These are phyloP conservation scores for Agrochola lota DNA, from an alignment of 2,888 invertebrate genomes.

Conservation along the genomic window DNA sequence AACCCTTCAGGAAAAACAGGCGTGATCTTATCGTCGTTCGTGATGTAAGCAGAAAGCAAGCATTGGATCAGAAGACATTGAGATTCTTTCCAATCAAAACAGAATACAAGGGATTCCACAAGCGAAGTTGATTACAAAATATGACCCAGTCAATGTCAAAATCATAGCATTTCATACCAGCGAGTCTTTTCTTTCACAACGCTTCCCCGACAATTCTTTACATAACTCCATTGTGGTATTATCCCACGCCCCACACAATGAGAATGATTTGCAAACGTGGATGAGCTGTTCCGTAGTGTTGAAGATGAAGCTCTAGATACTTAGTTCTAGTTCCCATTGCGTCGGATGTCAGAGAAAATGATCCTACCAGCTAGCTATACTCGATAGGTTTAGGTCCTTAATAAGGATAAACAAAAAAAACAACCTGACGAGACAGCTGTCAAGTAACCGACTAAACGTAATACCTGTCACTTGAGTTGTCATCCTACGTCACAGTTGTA, in stretches of 20 bases:
- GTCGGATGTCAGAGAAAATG: background rate
- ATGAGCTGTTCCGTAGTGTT: slow-evolving; percentile 15
- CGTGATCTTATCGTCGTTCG: too few species aligned
- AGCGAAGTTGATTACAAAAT: background rate
- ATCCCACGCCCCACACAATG: slow-evolving; percentile 32
- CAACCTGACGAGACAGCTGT: too few species aligned
- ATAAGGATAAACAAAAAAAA: too few species aligned
- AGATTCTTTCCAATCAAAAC: background rate
- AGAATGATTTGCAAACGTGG: slow-evolving; percentile 4
- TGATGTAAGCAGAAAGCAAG: too few species aligned
- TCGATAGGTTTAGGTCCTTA: too few species aligned
- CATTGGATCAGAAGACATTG: too few species aligned
- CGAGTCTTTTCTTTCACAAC: slow-evolving; percentile 10
- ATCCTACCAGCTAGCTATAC: background rate
- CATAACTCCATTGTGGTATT: slow-evolving; percentile 37
- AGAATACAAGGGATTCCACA: background rate
- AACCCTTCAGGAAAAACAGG: too few species aligned
- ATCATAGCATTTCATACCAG: slow-evolving; percentile 1
- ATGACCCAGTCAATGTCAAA: slow-evolving; percentile 16
- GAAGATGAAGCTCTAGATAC: background rate
- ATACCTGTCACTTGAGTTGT: too few species aligned
- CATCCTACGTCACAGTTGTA: too few species aligned
- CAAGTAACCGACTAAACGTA: too few species aligned
- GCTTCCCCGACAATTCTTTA: slow-evolving; percentile 20
- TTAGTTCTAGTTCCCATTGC: background rate